Evolutionary conservation across 2,888 invertebrate species (phyloP).

Genomic region (Hymenopus coronatus): DNA sequence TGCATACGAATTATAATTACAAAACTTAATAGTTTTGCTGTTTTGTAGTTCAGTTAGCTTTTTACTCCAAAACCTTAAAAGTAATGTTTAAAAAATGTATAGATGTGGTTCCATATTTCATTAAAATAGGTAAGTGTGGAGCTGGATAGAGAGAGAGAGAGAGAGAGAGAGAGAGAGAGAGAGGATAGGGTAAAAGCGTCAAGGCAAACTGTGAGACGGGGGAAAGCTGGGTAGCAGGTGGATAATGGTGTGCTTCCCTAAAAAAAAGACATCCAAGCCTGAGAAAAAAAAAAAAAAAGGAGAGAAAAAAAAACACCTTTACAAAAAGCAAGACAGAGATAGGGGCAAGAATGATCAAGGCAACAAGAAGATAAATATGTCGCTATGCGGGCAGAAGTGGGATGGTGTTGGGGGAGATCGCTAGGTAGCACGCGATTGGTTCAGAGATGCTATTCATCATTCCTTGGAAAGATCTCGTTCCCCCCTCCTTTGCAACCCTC

Average conservation of each 20-base stretch:
- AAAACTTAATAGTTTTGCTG: too few species aligned
- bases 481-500: not conserved
- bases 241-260: not conserved
- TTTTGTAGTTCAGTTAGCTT: too few species aligned
- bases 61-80: too few species aligned
- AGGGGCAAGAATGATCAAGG: not conserved
- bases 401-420: not conserved
- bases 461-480: not conserved
- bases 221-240: slow-evolving; percentile 6
- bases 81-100: too few species aligned
- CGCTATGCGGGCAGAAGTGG: not conserved
- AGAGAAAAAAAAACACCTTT: not conserved
- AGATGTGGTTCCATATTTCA: too few species aligned
- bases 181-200: not conserved
- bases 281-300: not conserved
- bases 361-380: slow-evolving; percentile 1
- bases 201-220: not conserved
- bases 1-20: too few species aligned
- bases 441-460: slow-evolving; percentile 3
- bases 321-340: not conserved
- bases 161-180: too few species aligned
- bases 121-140: too few species aligned
- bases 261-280: not conserved
- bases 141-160: too few species aligned
- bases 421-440: slow-evolving; percentile 14